Evolutionary conservation across 2,113 vertebrate species (phyloP).

Genomic region (Etheostoma cragini): DNA sequence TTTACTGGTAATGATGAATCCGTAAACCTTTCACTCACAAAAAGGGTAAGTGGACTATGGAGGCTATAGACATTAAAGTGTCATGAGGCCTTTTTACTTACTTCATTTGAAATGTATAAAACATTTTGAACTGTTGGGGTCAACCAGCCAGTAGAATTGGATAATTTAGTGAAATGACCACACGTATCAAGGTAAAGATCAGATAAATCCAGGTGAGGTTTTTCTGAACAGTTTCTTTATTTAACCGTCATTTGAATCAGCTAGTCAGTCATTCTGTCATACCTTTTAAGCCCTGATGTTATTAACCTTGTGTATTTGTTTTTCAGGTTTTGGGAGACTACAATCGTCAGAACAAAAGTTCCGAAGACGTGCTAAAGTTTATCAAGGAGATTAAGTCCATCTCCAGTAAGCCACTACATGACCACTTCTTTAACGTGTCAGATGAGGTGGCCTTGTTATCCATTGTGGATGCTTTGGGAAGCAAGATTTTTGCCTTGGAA

Average conservation of each 20-base stretch:
- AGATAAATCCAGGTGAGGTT: background rate
- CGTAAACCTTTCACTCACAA: background rate
- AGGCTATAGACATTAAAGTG: too few relatives aligned
- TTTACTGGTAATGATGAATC: too few relatives aligned
- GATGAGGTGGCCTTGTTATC: slow-evolving; percentile 91
- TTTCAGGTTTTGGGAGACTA: slow-evolving; percentile 95
- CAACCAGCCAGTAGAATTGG: background rate
- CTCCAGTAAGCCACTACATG: slow-evolving; percentile 88
- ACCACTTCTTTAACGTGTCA: slow-evolving; percentile 98
- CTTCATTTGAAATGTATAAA: too few relatives aligned
- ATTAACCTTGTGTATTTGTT: background rate
- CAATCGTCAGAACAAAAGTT: slow-evolving; percentile 91
- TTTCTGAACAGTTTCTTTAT: background rate
- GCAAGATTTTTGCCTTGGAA: slow-evolving; percentile 96
- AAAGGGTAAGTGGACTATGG: background rate
- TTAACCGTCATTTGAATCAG: background rate
- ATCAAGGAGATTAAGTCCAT: slow-evolving; percentile 93
- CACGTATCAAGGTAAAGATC: background rate
- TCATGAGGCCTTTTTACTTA: too few relatives aligned
- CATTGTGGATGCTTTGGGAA: slow-evolving; percentile 93
- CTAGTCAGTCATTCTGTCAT: background rate
- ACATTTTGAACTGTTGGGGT: background rate
- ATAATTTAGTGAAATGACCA: background rate
- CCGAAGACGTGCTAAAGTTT: slow-evolving; percentile 85
- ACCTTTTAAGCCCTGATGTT: too few relatives aligned